phyloP scores from a whole-genome alignment of 2,113 vertebrate species.

The Hylia prasina region DNA sequence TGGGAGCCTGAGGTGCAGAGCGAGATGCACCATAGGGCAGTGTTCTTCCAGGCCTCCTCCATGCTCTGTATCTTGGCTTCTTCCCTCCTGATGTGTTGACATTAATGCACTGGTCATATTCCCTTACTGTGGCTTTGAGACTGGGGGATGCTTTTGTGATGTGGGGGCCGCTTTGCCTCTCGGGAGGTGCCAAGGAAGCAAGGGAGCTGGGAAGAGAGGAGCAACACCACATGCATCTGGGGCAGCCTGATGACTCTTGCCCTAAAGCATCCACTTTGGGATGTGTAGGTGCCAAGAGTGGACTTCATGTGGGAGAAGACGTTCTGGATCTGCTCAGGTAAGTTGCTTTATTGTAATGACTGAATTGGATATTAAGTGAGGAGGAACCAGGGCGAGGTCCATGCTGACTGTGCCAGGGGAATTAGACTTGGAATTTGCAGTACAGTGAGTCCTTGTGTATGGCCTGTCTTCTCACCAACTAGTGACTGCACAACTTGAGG shows the following conservation, averaged over 20 bases:
- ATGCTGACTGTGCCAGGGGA: not conserved
- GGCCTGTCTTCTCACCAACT: not conserved
- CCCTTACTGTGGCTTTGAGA: not conserved
- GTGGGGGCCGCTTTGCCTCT: accelerated
- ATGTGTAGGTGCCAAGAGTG: not conserved
- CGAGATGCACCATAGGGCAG: accelerated
- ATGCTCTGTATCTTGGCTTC: not conserved
- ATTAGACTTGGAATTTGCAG: not conserved
- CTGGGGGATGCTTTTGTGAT: not conserved
- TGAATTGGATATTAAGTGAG: not conserved
- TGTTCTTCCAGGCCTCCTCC: not conserved
- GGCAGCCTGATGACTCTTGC: not conserved
- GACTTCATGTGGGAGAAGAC: not conserved
- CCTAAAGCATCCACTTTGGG: not conserved
- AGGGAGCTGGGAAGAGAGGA: not conserved
- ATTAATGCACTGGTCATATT: accelerated
- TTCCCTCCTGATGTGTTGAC: not conserved
- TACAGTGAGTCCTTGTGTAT: not conserved
- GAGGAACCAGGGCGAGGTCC: not conserved
- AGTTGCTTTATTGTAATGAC: not conserved
- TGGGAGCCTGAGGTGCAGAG: not conserved
- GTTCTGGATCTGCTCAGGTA: not conserved
- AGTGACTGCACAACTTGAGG: not conserved
- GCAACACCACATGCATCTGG: accelerated
- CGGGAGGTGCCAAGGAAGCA: accelerated